A percentile compares a stretch with the other conserved stretches of the same genome.
Evolutionary conservation across 2,888 invertebrate genomes (phyloP).

Genomic region (Himalopsyche tibetana): DNA sequence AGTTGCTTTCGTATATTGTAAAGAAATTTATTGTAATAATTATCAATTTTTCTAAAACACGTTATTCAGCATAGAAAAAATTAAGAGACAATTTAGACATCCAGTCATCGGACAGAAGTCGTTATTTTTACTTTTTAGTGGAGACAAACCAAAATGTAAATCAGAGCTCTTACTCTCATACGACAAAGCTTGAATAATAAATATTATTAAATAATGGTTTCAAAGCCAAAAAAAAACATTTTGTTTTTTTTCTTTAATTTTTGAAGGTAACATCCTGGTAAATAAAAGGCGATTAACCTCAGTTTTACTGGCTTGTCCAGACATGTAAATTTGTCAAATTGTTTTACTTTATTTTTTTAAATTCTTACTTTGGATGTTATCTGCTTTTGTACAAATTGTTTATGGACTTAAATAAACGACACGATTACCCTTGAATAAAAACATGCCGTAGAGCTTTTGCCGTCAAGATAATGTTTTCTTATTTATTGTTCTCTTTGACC

Average conservation of each 20-base stretch:
- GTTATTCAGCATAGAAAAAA: no score
- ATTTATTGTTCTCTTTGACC: slow-evolving; percentile 38
- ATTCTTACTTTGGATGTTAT: background rate
- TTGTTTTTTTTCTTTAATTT: background rate
- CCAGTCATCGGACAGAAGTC: no score
- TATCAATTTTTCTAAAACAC: no score
- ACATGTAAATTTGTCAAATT: slow-evolving; percentile 12
- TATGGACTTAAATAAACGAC: background rate
- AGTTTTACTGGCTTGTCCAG: background rate
- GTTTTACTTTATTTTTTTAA: background rate
- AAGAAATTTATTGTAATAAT: no score
- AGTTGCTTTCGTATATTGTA: no score
- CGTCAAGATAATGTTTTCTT: background rate
- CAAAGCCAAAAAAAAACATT: no score
- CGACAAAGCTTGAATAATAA: no score
- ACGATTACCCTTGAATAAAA: slow-evolving; percentile 31
- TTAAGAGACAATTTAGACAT: no score
- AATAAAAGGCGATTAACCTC: slow-evolving; percentile 10
- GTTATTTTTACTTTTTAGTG: no score
- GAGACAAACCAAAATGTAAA: no score
- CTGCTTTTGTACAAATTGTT: slow-evolving; percentile 3
- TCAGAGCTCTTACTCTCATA: no score
- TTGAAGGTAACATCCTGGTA: slow-evolving; percentile 28
- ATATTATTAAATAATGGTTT: no score
- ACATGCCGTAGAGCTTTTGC: slow-evolving; percentile 15